Base-by-base conservation (phyloP, 2,888 invertebrate species). In the Oligia strigilis region DNA sequence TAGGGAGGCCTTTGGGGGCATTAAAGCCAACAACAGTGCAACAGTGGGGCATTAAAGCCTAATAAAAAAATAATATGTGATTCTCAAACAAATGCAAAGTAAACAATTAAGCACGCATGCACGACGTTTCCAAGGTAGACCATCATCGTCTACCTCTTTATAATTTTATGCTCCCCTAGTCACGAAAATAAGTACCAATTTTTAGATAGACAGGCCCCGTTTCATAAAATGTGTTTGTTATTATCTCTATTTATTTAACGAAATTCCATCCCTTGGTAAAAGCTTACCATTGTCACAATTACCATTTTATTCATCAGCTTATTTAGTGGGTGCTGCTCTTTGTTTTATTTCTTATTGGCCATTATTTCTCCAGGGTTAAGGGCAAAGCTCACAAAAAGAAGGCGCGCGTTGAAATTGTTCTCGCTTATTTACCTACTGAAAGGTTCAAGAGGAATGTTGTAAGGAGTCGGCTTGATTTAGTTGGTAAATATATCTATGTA, bases 371-470 rank as follows among this genome's bases (percentile, higher is more conserved):
- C 82, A 92, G 90, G 60, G 77, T 87, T 23, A 92, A 93, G 81
- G 90, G 87, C n/a, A 89, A 85, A 94, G 83, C 77, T 40, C 97
- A 92, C 92, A 97, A 92, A 94, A 97, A 91, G 93, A 97, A 93
- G 87, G 92, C 95, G 13, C 84, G 81, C 2, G 95, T 98, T 0
- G 97, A 97, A 89, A 92, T 98, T 60, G 92, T 95, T 64, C 93
- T 98, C 40, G 97, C 98, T 43, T 96, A 97, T 86, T 94, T 98
- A 85, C 98, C 98, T 0, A 97, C 97, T 4, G 97, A 98, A 90
- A 93, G 98, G 78, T 98, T 97, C 89, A 97, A 97, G 90, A 96
- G 98, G 78, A 98, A 97, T 87, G 98, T 98, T 8, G 97, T 98
- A 0, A 96, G 97, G 90, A 98, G 98, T 89, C 96, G 97, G 52